Conservation (phyloP, 1,140 invertebrate genomes). For the Drosophila melanica region DNA sequence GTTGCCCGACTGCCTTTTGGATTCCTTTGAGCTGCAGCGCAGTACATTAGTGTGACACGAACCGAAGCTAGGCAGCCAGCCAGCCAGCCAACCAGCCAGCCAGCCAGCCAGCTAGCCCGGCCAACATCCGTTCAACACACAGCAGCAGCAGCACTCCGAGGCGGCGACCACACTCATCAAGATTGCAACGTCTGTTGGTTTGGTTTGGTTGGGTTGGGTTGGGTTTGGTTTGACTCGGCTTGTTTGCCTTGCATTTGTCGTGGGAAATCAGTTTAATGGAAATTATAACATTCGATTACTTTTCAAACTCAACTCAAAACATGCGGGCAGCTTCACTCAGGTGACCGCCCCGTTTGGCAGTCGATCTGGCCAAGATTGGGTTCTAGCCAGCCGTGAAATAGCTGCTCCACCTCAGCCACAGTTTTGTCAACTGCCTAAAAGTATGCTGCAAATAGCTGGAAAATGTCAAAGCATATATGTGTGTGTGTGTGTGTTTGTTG, state of each 20-base stretch:
- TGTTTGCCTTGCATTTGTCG: constrained; percentile 66
- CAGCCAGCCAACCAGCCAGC: not conserved
- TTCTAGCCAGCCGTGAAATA: constrained; percentile 39
- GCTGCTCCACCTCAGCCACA: constrained; percentile 24
- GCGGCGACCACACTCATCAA: constrained; percentile 50
- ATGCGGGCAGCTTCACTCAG: constrained; percentile 1
- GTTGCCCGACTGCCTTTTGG: constrained; percentile 12
- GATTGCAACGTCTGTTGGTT: constrained; percentile 68
- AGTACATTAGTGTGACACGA: constrained; percentile 47
- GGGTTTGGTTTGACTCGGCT: constrained; percentile 15
- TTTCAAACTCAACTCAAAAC: constrained; percentile 65
- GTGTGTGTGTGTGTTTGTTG: not conserved
- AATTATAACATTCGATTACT: constrained; percentile 82
- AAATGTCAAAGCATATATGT: constrained; percentile 1
- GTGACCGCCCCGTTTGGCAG: not conserved
- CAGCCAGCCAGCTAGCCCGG: not conserved
- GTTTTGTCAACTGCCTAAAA: constrained; percentile 67
- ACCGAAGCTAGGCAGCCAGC: not conserved
- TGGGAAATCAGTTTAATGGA: constrained; percentile 82
- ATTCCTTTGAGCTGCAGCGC: constrained; percentile 45
- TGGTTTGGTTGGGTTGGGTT: constrained; percentile 23
- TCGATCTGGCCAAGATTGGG: not conserved
- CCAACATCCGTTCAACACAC: not conserved
- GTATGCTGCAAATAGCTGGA: constrained; percentile 59
- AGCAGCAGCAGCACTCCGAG: constrained; percentile 18